Base-by-base conservation (phyloP, 2,888 invertebrate species). In the Margaritifera margaritifera region DNA sequence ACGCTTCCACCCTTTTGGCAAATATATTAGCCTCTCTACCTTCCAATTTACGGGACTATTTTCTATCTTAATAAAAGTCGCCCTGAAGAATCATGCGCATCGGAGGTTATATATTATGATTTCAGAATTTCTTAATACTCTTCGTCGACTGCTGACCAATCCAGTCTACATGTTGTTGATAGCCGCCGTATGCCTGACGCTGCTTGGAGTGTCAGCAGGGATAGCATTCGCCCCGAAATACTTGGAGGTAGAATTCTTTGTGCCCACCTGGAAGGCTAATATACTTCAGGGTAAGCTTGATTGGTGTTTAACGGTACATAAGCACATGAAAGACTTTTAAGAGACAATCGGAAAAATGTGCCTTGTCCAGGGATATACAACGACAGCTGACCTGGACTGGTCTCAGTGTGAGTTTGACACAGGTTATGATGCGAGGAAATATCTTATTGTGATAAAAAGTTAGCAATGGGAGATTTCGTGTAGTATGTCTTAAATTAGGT, bases 201-300 rank as follows among this genome's bases (percentile, higher is more conserved):
- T 84, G 62, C 79, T 84, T 25, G 64, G 68, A 0, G 71, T 84
- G 20, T 75, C 78, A 11, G 84, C 84, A 2, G 71, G 74, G 61
- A 22, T 84, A 15, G 69, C 82, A 0, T 86, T 85, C 62, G 64
- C 72, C 25, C 81, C 84, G 8, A 86, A 86, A 69, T 86, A 83
- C 70, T 54, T 86, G 20, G 86, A 86, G 64, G 77, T 80, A 6
- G 84, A 85, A 66, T 86, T 82, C 68, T 75, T 73, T 8, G 72
- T 84, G 19, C 84, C 84, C 0, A 72, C 84, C 0, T 84, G 81
- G 81, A 79, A 82, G 62, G 84, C 84, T 0, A 85, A 86, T 66
- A 69, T 82, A 3, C 62, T 83, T 6, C 60, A 84, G 52, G 86
- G 86, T 86, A 72, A 63, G 79, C 42, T 42, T 11, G n/a, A n/a